A percentile compares a stretch with the other conserved stretches of the same genome.
These are phyloP conservation scores for Scomber scombrus DNA, from an alignment of 2,113 vertebrate species.

Conservation along the genomic window DNA sequence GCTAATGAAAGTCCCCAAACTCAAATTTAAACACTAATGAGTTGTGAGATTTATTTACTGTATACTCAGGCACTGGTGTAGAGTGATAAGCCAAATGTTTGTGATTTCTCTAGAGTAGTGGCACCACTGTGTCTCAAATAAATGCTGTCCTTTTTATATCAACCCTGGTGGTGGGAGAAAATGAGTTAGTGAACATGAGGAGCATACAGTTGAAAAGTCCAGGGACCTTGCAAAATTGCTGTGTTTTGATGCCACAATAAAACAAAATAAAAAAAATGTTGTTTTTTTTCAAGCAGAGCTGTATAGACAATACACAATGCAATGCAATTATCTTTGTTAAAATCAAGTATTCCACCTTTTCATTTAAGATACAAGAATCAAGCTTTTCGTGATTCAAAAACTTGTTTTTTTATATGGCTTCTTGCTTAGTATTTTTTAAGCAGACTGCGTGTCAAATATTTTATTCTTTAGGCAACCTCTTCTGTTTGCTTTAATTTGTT, in stretches of 20 bases:
- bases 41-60: constrained; percentile 75
- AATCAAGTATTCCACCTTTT: constrained; percentile 6
- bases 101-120: constrained; percentile 44
- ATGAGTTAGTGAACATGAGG: constrained; percentile 21
- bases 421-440: background rate
- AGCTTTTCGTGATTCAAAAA: background rate
- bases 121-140: constrained; percentile 46
- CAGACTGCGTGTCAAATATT: background rate
- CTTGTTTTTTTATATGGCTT: background rate
- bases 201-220: constrained; percentile 19
- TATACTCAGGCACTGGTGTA: constrained; percentile 57
- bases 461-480: background rate
- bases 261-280: too few relatives aligned
- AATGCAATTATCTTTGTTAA: background rate
- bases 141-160: constrained; percentile 41
- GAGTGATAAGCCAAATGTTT: constrained; percentile 67
- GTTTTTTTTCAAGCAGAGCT: background rate
- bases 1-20: constrained; percentile 78
- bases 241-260: background rate
- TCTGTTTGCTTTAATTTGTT: background rate
- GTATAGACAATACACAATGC: background rate
- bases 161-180: constrained; percentile 17
- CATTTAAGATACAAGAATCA: background rate
- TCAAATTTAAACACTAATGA: constrained; percentile 77
- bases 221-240: background rate